These are phyloP conservation scores for Bombus confusus DNA, from an alignment of 1,140 invertebrate species.

Conservation along the genomic window DNA sequence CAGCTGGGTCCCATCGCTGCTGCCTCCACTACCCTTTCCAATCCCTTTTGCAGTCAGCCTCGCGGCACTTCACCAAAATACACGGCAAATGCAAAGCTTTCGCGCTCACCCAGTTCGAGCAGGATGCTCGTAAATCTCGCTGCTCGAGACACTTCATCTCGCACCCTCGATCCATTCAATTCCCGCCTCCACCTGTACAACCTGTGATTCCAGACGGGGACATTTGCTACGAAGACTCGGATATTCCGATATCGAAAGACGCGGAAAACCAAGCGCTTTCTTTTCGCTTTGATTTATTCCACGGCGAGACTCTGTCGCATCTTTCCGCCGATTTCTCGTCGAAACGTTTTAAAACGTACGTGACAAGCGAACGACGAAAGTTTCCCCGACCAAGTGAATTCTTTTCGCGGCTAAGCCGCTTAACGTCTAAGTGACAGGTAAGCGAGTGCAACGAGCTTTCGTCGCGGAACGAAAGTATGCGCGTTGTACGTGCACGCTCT, in stretches of 20 bases:
- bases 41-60: constrained; percentile 25
- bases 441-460: too few species aligned
- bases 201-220: constrained; percentile 22
- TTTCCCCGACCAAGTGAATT: not conserved
- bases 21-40: not conserved
- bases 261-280: not conserved
- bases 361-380: not conserved
- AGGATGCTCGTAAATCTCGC: constrained; percentile 65
- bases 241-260: constrained; percentile 13
- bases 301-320: not conserved
- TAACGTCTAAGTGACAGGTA: too few species aligned
- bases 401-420: too few species aligned
- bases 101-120: constrained; percentile 11
- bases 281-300: not conserved
- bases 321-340: not conserved
- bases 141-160: constrained; percentile 54
- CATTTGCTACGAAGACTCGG: not conserved
- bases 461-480: too few species aligned
- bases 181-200: constrained; percentile 26
- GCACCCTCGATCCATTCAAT: constrained; percentile 35
- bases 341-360: not conserved
- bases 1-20: constrained; percentile 50
- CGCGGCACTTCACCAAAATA: constrained; percentile 39
- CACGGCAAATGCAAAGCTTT: constrained; percentile 62
- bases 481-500: too few species aligned